Base-by-base conservation (phyloP, 1,140 invertebrate species). In the Cardiocondyla obscurior region DNA sequence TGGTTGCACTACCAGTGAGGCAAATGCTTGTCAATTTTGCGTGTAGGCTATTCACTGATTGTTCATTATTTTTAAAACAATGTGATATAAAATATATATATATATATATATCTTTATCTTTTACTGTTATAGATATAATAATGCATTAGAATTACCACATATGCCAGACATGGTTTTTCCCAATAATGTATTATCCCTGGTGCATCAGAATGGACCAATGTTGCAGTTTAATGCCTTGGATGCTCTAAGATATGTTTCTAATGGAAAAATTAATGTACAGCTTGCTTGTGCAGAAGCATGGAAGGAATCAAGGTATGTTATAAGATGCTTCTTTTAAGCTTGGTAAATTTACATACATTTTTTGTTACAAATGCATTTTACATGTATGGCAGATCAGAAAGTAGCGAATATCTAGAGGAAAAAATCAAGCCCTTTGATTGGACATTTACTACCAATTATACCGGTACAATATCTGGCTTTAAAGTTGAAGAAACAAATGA, bases 91-190 rank as follows among this genome's bases (percentile, higher is more conserved):
- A 3, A 46, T 55, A 55, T 36, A 2, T 49, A n/a, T n/a, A n/a
- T n/a, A n/a, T n/a, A n/a, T n/a, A n/a, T n/a, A n/a, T n/a, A n/a
- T n/a, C n/a, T n/a, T n/a, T n/a, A 81, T 28, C 14, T 55, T 16
- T 14, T 86, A 69, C 33, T 57, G 89, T 94, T 95, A 77, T 90
- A 98, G 97, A 87, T 99, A 96, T 92, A 96, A 96, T 84, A 95
- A 95, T 81, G 95, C 96, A 25, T 93, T 99, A 58, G 94, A 96
- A 83, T 94, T 99, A 85, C 98, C 98, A 46, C 98, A 99, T 92
- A 95, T 99, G 85, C 99, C 99, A 19, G 99, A 99, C 91, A 99
- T 99, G 99, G 97, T 99, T 19, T 99, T 99, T 95, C 97, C 98
- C 25, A 97, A 97, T 87, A 99, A 99, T 91, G 93, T 96, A 83